Evolutionary conservation across 2,113 vertebrate genomes (phyloP), one percentile per base, ranked within the genome.

Genomic region (Acinonyx jubatus): DNA sequence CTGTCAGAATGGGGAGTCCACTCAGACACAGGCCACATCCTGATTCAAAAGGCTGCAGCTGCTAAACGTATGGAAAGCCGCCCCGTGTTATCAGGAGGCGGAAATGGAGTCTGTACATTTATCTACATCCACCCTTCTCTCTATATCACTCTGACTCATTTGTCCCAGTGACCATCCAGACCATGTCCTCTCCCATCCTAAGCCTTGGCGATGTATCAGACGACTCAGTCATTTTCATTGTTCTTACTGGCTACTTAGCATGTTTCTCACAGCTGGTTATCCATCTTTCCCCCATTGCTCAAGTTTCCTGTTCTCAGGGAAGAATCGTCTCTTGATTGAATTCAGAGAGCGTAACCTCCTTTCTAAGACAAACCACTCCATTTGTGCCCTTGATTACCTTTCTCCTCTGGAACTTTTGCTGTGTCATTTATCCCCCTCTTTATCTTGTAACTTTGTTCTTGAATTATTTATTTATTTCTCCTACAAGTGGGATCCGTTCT

Each of bases 301-400:
- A 79, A 63, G 61, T 55, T 38, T 55, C 81, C n/a, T 85, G 27
- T 87, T 65, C 79, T 94, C 76, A 69, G n/a, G 55, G 57, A 91
- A 89, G 91, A 89, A 78, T 48, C 89, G n/a, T 89, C 41, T 91
- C 81, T 95, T 81, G 91, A 79, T 71, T 66, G 91, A 79, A 71
- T 66, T 95, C 55, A 57, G 92, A 90, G 91, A 85, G 61, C 41
- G 78, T 85, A 85, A 87, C 92, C 63, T 96, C 79, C 68, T 96
- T 94, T 93, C 41, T 55, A 81, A 83, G 55, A 68, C 55, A 93
- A 91, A 78, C 23, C 4, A 83, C 57, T 96, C 41, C 31, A 36
- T 45, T 48, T 91, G 57, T 66, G 88, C 65, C 89, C 91, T 74
- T 88, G 63, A 41, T 92, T 85, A 38, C 16, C 55, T 78, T 78